phyloP scores from a whole-genome alignment of 92 coral and sea anemone genomes.

The Parazoanthus darwini region DNA sequence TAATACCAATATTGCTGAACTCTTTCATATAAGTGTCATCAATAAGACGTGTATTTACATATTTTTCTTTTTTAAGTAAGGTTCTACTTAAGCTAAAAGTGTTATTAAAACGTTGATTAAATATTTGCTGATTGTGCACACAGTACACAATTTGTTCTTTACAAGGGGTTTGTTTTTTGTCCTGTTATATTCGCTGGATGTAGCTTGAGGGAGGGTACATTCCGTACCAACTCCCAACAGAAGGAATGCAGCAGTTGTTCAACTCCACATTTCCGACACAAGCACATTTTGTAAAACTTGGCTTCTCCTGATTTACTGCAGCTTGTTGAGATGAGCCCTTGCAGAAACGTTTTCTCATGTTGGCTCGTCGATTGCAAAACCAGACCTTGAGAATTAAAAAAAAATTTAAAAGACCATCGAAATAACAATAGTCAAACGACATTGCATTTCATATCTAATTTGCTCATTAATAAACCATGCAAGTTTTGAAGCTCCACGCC shows the following conservation, averaged over 20 bases:
- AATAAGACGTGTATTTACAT: too few species aligned
- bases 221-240: background rate
- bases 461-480: background rate
- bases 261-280: background rate
- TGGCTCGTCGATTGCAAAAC: constrained; percentile 21
- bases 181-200: background rate
- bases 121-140: too few species aligned
- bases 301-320: background rate
- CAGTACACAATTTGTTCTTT: too few species aligned
- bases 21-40: too few species aligned
- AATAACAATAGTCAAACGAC: background rate
- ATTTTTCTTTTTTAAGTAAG: too few species aligned
- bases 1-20: too few species aligned
- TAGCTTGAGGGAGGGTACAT: background rate
- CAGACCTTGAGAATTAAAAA: background rate
- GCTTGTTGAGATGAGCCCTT: background rate
- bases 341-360: background rate
- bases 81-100: too few species aligned
- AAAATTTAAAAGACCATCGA: background rate
- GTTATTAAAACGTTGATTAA: too few species aligned
- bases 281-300: background rate
- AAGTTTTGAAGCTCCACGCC: background rate
- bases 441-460: too few species aligned
- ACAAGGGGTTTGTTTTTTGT: background rate
- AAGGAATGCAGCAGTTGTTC: background rate